Base-by-base conservation (phyloP, 2,888 invertebrate species). In the Pomacea canaliculata region DNA sequence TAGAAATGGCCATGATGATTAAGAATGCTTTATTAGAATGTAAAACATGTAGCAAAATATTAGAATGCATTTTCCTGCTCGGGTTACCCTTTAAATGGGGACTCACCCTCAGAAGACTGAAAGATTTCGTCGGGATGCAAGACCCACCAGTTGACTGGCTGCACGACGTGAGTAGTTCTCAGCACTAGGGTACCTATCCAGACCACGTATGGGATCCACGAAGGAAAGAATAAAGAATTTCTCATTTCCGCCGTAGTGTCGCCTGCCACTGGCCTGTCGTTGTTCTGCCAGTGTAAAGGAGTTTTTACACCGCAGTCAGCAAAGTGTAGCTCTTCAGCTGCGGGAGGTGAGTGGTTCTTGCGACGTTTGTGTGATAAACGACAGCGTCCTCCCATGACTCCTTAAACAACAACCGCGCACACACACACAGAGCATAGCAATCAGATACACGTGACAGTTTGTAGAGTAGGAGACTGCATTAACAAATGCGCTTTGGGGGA, bases 91-190 rank as follows among this genome's bases (percentile, higher is more conserved):
- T 37, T 37, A 37, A 37, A 37, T 37, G 37, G 37, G 37, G 16
- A 69, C 76, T 69, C 79, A 89, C 88, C 86, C 85, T 89, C 88
- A 4, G 87, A 70, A 1, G 87, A 85, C 75, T 89, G 88, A 71
- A 82, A 89, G 12, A 87, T 80, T 75, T 89, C 88, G 76, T 89
- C 88, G 0, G 88, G 88, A 73, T 89, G 88, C 10, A 87, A 75
- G 27, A 87, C 80, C 88, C 88, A 89, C 87, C 87, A 87, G 72
- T 85, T 86, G 12, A 70, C 59, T 10, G 81, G 82, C 18, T 85
- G 69, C 0, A 75, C 76, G 10, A 88, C 86, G 72, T 88, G 84
- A 16, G 62, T 23, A 49, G 85, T 68, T 60, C 87, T 75, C 9
- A 82, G 46, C 4, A 78, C 63, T 66, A 85, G 56, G 18, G 84